These are phyloP conservation scores for Andrena haemorrhoa DNA, from an alignment of 2,888 invertebrate genomes.

Conservation along the genomic window DNA sequence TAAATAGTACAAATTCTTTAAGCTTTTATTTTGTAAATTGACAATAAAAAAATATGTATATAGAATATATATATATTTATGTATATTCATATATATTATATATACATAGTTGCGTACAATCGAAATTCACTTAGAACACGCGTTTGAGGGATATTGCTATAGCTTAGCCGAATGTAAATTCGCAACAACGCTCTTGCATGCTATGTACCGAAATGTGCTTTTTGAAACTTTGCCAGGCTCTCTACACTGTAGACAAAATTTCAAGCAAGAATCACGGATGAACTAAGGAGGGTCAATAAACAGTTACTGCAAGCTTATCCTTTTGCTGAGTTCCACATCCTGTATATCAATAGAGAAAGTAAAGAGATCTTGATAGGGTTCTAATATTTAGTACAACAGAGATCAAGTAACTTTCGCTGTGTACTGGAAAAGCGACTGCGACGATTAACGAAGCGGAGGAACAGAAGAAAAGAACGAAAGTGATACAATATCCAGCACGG, in stretches of 20 bases:
- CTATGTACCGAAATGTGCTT: conserved; percentile 43
- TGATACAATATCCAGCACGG: not conserved
- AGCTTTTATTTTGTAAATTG: conserved; percentile 50
- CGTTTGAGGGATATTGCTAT: not conserved
- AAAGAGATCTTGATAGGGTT: not conserved
- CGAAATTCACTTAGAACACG: conserved; percentile 18
- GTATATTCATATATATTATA: not conserved
- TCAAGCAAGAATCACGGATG: conserved; percentile 8
- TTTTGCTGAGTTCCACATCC: not conserved
- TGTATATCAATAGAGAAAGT: no score
- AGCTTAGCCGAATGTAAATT: conserved; percentile 49
- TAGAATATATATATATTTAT: conserved; percentile 7
- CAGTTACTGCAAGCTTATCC: not conserved
- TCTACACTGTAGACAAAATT: conserved; percentile 16
- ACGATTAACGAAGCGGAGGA: not conserved
- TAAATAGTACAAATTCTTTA: conserved; percentile 30
- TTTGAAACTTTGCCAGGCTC: conserved; percentile 59
- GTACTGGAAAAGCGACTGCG: not conserved
- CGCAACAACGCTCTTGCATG: conserved; percentile 52
- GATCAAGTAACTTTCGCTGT: not conserved
- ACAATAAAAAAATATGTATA: conserved; percentile 42
- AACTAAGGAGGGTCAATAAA: not conserved
- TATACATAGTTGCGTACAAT: conserved; percentile 4
- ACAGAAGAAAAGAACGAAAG: conserved; percentile 3
- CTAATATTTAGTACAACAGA: not conserved